Conservation (phyloP, 2,113 vertebrate species). For the Python bivittatus region DNA sequence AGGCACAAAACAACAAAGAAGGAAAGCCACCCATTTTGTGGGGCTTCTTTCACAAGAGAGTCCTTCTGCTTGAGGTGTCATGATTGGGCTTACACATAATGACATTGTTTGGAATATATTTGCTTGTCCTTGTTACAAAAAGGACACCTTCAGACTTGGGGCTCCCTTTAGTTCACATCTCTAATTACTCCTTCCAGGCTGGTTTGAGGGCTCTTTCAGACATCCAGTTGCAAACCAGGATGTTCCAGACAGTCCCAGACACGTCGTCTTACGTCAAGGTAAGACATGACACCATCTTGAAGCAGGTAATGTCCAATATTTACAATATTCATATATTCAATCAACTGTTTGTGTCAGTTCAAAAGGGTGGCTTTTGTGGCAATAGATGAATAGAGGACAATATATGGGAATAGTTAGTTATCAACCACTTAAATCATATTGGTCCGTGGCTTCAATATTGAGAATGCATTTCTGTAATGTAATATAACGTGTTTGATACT, state of each 20-base stretch:
- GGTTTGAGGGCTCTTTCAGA: constrained; percentile 51
- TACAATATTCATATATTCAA: constrained; percentile 16
- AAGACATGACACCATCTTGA: constrained; percentile 85
- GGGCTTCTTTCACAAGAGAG: not conserved
- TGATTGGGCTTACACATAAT: not conserved
- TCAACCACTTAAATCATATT: not conserved
- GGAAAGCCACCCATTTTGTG: not conserved
- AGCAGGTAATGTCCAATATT: constrained; percentile 81
- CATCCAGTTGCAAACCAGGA: constrained; percentile 69
- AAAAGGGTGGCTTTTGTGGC: not conserved
- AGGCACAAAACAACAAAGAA: not conserved
- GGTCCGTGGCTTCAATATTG: not conserved
- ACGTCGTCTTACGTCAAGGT: constrained; percentile 98
- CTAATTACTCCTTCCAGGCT: constrained; percentile 58
- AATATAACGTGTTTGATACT: not conserved
- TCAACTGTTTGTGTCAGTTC: not conserved
- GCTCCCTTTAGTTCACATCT: not conserved
- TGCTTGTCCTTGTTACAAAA: not conserved
- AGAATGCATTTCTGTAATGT: not conserved
- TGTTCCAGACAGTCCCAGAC: constrained; percentile 98
- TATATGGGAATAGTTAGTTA: not conserved
- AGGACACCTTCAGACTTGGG: not conserved
- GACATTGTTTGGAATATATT: not conserved
- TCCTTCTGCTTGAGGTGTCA: not conserved
- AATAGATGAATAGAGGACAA: not conserved